Percentiles rank a stretch among this genome's conserved stretches.
Conservation (phyloP, 1,140 invertebrate species). For the Ooceraea biroi region DNA sequence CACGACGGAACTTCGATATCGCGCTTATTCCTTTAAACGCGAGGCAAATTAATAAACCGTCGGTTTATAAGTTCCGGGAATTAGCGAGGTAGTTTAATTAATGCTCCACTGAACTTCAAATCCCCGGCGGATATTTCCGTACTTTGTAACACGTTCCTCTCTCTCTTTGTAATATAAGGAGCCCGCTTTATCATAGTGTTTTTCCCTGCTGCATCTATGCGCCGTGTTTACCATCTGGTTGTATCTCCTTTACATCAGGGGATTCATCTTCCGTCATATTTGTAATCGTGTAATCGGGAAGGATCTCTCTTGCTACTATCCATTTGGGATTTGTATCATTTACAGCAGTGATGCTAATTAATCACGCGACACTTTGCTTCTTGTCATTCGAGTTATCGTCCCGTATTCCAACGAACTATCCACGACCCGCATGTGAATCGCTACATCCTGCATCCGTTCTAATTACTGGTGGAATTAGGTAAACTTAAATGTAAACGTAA, state of each 20-base stretch:
- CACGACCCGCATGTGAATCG: slow-evolving; percentile 10
- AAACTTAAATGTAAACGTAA: background rate
- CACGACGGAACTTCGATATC: slow-evolving; percentile 49
- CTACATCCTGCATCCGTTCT: background rate
- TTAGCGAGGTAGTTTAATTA: slow-evolving; percentile 61
- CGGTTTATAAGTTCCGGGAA: slow-evolving; percentile 61
- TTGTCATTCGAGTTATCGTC: slow-evolving; percentile 47
- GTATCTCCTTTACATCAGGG: slow-evolving; percentile 23
- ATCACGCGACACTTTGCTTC: slow-evolving; percentile 70
- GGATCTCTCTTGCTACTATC: slow-evolving; percentile 18
- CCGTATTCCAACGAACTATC: slow-evolving; percentile 9
- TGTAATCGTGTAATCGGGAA: slow-evolving; percentile 58
- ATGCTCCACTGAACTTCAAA: slow-evolving; percentile 60
- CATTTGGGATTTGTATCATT: slow-evolving; percentile 59
- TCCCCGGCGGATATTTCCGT: slow-evolving; percentile 52
- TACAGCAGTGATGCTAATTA: slow-evolving; percentile 68
- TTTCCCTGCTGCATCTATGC: slow-evolving; percentile 5
- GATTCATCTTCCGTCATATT: slow-evolving; percentile 62
- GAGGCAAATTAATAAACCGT: slow-evolving; percentile 59
- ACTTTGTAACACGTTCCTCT: slow-evolving; percentile 51
- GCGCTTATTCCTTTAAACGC: slow-evolving; percentile 59
- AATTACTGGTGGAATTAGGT: slow-evolving; percentile 31
- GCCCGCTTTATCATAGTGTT: slow-evolving; percentile 20
- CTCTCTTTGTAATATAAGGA: background rate
- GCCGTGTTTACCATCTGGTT: slow-evolving; percentile 19